Conservation (phyloP, 2,888 invertebrate species). For the Disparrhopalites patrizii region DNA sequence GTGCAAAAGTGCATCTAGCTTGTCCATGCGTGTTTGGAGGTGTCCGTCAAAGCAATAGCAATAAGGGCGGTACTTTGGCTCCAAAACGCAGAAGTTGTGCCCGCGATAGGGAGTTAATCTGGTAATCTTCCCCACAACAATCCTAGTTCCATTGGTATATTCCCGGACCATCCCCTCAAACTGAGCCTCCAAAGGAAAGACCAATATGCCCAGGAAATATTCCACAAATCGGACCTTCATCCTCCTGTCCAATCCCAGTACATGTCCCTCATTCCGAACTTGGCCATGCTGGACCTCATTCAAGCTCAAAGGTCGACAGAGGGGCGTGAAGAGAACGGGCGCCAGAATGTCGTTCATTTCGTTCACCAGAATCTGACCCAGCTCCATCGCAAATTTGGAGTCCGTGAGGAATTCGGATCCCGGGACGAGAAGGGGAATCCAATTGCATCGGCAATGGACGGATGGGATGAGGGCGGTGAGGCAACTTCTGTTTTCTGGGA, state of each 20-base stretch:
- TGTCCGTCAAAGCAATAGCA: neutral
- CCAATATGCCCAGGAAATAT: conserved; percentile 1
- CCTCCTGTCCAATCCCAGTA: neutral
- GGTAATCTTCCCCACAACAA: neutral
- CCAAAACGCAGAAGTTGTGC: neutral
- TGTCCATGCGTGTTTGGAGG: neutral
- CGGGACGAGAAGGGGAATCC: conserved; percentile 14
- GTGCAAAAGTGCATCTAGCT: too few species aligned
- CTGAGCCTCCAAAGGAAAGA: neutral
- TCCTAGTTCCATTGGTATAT: neutral
- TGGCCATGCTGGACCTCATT: neutral
- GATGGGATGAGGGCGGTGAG: conserved; percentile 38
- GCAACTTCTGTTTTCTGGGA: conserved; percentile 42
- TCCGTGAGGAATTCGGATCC: neutral
- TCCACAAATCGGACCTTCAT: neutral
- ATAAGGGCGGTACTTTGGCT: neutral
- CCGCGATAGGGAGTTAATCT: neutral
- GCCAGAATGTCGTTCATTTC: neutral
- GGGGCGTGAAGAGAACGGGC: neutral
- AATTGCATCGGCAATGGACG: conserved; percentile 45
- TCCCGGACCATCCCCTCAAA: conserved; percentile 1
- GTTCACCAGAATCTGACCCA: neutral
- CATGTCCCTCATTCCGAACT: neutral
- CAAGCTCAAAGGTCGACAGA: neutral
- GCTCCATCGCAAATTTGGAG: neutral